A percentile compares a stretch with the other conserved stretches of the same genome.
phyloP scores from a whole-genome alignment of 2,113 vertebrate species.

The Notiomystis cincta region DNA sequence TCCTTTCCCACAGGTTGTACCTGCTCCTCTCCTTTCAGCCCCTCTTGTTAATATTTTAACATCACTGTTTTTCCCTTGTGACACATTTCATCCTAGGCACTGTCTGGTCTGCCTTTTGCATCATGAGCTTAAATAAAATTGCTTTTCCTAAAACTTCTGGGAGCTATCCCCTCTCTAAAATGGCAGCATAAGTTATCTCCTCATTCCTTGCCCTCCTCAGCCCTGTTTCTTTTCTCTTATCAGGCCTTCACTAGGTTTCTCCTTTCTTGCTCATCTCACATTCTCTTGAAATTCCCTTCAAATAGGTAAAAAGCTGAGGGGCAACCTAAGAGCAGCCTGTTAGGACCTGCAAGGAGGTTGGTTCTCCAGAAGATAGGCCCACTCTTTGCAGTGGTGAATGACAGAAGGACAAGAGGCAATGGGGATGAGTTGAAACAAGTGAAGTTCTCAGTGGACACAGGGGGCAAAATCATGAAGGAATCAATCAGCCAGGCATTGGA shows the following conservation, averaged over 20 bases:
- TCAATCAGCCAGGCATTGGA: background rate
- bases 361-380: background rate
- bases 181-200: background rate
- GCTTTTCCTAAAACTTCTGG: background rate
- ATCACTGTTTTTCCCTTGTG: background rate
- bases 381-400: background rate
- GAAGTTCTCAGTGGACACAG: background rate
- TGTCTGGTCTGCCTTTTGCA: background rate
- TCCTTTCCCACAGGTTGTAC: background rate
- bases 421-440: background rate
- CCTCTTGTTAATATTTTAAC: background rate
- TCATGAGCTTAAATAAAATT: background rate
- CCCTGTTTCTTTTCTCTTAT: background rate
- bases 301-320: background rate
- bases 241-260: background rate
- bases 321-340: background rate
- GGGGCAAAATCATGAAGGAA: background rate
- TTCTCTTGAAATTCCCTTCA: background rate
- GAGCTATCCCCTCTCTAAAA: background rate
- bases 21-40: background rate
- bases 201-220: background rate
- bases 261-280: rapidly evolving
- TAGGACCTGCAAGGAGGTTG: background rate
- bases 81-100: background rate
- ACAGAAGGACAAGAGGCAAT: background rate